These are phyloP conservation scores for Epinephelus coioides DNA, from an alignment of 2,797 vertebrate genomes.

Conservation along the genomic window DNA sequence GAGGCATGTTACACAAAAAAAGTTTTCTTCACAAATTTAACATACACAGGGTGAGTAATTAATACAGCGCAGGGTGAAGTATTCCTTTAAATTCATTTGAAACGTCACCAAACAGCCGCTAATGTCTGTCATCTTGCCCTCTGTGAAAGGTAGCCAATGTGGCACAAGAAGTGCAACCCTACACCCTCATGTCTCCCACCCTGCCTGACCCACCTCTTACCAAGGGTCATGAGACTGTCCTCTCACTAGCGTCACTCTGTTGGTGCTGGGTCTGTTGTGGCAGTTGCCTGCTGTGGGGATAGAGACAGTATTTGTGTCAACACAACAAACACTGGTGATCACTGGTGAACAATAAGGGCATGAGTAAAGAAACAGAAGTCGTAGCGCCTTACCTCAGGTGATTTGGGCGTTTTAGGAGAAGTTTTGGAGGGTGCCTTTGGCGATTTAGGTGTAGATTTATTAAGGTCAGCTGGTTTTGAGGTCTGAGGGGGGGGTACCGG, in stretches of 20 bases:
- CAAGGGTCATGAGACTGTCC: constrained; percentile 70
- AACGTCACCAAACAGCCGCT: neutral
- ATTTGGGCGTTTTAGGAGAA: constrained; percentile 61
- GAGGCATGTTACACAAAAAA: no score
- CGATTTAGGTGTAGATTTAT: constrained; percentile 71
- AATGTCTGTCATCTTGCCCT: constrained; percentile 14
- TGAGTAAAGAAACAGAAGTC: fast-evolving
- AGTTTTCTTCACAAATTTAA: no score
- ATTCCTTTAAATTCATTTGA: constrained; percentile 31
- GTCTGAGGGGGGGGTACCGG: constrained; percentile 71
- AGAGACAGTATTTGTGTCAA: neutral
- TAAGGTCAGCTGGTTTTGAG: constrained; percentile 67
- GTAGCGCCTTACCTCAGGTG: constrained; percentile 69
- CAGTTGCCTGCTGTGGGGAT: constrained; percentile 61
- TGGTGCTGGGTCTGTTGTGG: constrained; percentile 62
- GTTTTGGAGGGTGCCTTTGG: constrained; percentile 75
- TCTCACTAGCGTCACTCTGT: constrained; percentile 75
- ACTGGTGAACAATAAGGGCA: no score
- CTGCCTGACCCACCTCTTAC: constrained; percentile 73
- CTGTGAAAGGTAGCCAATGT: constrained; percentile 2
- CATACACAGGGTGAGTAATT: no score
- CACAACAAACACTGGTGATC: neutral
- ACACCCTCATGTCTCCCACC: constrained; percentile 43
- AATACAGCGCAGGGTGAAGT: no score
- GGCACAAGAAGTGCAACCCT: constrained; percentile 45